phyloP scores from a whole-genome alignment of 2,888 invertebrate genomes.

The Drosophila acutilabella region DNA sequence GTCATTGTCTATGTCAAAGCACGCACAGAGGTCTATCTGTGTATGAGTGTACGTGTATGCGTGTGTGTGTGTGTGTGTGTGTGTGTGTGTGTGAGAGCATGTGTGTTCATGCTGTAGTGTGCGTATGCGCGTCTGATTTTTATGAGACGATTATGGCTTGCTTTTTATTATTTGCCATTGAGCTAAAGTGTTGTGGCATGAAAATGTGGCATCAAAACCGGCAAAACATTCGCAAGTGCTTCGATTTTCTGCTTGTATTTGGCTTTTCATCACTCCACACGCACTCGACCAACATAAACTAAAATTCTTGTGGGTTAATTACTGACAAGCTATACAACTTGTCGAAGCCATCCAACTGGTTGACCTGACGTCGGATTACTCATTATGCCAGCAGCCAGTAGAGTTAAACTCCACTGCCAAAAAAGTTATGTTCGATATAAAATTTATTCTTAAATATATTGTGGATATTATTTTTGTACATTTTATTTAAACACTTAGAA shows the following conservation, averaged over 20 bases:
- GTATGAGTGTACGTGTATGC: neutral
- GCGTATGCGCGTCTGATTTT: conserved; percentile 76
- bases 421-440: neutral
- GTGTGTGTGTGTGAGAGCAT: conserved; percentile 37
- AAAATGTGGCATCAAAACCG: conserved; percentile 39
- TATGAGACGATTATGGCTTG: conserved; percentile 79
- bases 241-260: neutral
- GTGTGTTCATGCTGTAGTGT: conserved; percentile 64
- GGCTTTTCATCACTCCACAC: neutral
- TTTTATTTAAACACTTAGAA: no score
- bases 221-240: conserved; percentile 7
- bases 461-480: no score
- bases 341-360: conserved; percentile 16
- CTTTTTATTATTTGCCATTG: conserved; percentile 81
- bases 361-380: conserved; percentile 10
- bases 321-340: conserved; percentile 35
- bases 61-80: neutral
- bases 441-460: no score
- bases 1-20: conserved; percentile 63
- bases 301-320: conserved; percentile 49
- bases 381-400: conserved; percentile 31
- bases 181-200: conserved; percentile 68
- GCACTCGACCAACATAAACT: neutral
- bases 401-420: conserved; percentile 5
- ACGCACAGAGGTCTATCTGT: conserved; percentile 40